phyloP scores from a whole-genome alignment of 2,888 invertebrate genomes.

The Nymphalis polychloros region DNA sequence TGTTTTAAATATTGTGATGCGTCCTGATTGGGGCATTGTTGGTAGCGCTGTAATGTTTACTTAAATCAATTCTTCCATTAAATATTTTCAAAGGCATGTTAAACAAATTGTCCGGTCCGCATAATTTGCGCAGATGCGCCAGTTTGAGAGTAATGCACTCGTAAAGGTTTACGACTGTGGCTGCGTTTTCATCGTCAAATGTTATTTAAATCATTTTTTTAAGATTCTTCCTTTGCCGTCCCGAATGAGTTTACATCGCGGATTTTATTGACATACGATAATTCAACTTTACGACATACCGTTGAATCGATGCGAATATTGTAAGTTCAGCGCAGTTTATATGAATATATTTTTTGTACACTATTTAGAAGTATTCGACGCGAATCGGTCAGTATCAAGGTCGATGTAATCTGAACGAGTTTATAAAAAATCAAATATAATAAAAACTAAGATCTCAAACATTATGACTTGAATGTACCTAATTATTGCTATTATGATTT shows the following conservation, averaged over 20 bases:
- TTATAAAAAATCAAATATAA: slow-evolving; percentile 16
- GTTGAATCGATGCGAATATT: slow-evolving; percentile 49
- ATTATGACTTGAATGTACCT: background rate
- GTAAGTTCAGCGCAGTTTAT: slow-evolving; percentile 24
- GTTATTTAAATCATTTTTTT: slow-evolving; percentile 71
- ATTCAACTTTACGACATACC: slow-evolving; percentile 60
- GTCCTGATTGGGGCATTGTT: slow-evolving; percentile 40
- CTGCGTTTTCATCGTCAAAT: slow-evolving; percentile 63
- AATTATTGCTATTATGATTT: slow-evolving; percentile 3
- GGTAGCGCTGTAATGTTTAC: slow-evolving; percentile 32
- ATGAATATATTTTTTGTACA: slow-evolving; percentile 29
- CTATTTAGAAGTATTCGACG: slow-evolving; percentile 30
- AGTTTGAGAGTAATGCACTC: slow-evolving; percentile 77
- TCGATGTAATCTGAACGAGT: slow-evolving; percentile 18
- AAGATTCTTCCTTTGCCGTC: slow-evolving; percentile 49
- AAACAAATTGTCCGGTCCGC: slow-evolving; percentile 34
- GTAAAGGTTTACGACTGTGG: slow-evolving; percentile 75
- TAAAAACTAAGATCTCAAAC: background rate
- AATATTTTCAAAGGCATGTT: slow-evolving; percentile 31
- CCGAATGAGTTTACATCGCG: slow-evolving; percentile 51
- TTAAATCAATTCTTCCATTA: slow-evolving; percentile 37
- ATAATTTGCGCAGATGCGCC: slow-evolving; percentile 64
- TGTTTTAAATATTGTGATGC: slow-evolving; percentile 37
- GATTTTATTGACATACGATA: slow-evolving; percentile 62
- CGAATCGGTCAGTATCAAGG: slow-evolving; percentile 34